Evolutionary conservation across 2,113 vertebrate genomes (phyloP).

Genomic region (Corythaixoides concolor): DNA sequence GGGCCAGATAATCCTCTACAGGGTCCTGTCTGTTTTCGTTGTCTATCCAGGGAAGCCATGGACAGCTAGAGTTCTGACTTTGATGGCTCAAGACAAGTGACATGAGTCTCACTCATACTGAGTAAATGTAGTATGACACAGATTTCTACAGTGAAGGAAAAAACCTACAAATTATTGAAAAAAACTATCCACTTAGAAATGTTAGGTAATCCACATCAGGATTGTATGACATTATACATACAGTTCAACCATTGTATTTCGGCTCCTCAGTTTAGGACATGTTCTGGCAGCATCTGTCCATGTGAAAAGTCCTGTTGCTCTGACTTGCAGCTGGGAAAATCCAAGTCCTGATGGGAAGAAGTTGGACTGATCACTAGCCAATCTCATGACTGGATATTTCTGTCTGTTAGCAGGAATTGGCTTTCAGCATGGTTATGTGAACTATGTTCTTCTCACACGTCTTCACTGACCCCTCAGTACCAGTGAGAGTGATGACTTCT

Average conservation of each 20-base stretch:
- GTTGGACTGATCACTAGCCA: not conserved
- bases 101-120: not conserved
- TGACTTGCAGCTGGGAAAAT: not conserved
- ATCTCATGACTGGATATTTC: not conserved
- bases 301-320: not conserved
- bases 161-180: not conserved
- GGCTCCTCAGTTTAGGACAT: not conserved
- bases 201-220: not conserved
- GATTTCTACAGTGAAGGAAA: not conserved
- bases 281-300: not conserved
- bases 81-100: not conserved
- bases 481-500: not conserved
- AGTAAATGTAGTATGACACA: not conserved
- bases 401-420: not conserved
- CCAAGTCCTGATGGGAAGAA: not conserved
- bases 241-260: not conserved
- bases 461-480: not conserved
- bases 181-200: not conserved
- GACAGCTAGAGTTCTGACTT: not conserved
- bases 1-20: not conserved
- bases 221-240: not conserved
- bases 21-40: not conserved
- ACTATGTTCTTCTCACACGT: accelerated
- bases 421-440: not conserved
- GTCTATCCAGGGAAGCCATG: not conserved